A percentile compares a stretch with the other conserved stretches of the same genome.
phyloP scores from a whole-genome alignment of 2,797 vertebrate genomes.

The Zalophus californianus region DNA sequence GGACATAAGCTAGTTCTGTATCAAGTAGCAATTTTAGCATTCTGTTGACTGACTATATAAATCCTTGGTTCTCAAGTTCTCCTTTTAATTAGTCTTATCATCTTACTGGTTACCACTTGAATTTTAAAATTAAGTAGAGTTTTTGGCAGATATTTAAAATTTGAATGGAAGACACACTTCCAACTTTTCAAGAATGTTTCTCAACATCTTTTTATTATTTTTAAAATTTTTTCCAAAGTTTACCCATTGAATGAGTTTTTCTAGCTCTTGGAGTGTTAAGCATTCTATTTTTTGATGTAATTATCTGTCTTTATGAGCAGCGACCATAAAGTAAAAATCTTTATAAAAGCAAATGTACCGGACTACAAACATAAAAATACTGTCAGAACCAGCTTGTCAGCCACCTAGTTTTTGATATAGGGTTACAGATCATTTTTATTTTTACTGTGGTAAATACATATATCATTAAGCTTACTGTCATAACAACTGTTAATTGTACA shows the following conservation, averaged over 20 bases:
- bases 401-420: background rate
- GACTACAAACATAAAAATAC: background rate
- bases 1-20: background rate
- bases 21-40: background rate
- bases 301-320: background rate
- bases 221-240: background rate
- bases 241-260: background rate
- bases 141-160: background rate
- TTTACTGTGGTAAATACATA: background rate
- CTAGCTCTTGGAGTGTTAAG: background rate
- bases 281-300: background rate
- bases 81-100: background rate
- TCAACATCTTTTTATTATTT: background rate
- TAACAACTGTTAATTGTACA: background rate
- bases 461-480: background rate
- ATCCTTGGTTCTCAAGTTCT: background rate
- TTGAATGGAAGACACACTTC: background rate
- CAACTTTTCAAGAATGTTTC: background rate
- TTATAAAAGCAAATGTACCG: background rate
- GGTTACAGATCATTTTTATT: background rate
- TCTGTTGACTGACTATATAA: background rate
- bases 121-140: slow-evolving; percentile 28
- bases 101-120: background rate
- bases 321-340: background rate
- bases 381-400: background rate